These are phyloP conservation scores for Crioceris asparagi DNA, from an alignment of 2,888 invertebrate species.

Conservation along the genomic window DNA sequence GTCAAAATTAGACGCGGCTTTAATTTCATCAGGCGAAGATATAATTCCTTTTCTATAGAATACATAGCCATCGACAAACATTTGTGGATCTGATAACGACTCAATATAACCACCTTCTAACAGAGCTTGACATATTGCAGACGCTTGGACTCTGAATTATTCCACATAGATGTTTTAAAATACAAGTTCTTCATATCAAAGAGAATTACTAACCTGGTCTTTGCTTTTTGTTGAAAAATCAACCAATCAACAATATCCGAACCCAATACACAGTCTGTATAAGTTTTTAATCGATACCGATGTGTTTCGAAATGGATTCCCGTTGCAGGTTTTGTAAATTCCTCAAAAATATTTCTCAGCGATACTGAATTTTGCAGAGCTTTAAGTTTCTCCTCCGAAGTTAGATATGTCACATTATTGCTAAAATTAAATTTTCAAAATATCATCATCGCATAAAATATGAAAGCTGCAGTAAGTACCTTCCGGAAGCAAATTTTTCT, in stretches of 20 bases:
- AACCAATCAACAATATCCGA: slow-evolving; percentile 78
- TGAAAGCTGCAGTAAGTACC: slow-evolving; percentile 27
- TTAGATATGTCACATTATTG: slow-evolving; percentile 33
- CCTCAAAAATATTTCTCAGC: slow-evolving; percentile 50
- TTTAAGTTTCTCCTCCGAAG: slow-evolving; percentile 43
- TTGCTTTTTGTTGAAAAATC: slow-evolving; percentile 63
- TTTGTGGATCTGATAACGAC: slow-evolving; percentile 45
- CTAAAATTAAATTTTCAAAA: slow-evolving; percentile 4
- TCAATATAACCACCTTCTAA: slow-evolving; percentile 68
- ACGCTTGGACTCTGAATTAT: slow-evolving; percentile 63
- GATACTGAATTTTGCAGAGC: slow-evolving; percentile 49
- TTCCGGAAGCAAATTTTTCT: slow-evolving; percentile 53
- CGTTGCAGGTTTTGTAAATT: slow-evolving; percentile 40
- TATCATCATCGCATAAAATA: not conserved
- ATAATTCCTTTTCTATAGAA: slow-evolving; percentile 39
- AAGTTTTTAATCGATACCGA: slow-evolving; percentile 61
- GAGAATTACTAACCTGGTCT: slow-evolving; percentile 48
- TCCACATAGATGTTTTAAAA: too few relatives aligned
- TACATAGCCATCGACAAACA: slow-evolving; percentile 41
- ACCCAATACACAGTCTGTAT: slow-evolving; percentile 66
- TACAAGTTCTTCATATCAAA: not conserved
- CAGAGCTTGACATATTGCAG: slow-evolving; percentile 66
- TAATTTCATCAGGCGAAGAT: slow-evolving; percentile 27
- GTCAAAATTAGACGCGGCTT: slow-evolving; percentile 31
- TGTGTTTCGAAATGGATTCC: slow-evolving; percentile 51